A percentile compares a stretch with the other conserved stretches of the same genome.
Conservation (phyloP, 2,113 vertebrate species). For the Hipposideros armiger region DNA sequence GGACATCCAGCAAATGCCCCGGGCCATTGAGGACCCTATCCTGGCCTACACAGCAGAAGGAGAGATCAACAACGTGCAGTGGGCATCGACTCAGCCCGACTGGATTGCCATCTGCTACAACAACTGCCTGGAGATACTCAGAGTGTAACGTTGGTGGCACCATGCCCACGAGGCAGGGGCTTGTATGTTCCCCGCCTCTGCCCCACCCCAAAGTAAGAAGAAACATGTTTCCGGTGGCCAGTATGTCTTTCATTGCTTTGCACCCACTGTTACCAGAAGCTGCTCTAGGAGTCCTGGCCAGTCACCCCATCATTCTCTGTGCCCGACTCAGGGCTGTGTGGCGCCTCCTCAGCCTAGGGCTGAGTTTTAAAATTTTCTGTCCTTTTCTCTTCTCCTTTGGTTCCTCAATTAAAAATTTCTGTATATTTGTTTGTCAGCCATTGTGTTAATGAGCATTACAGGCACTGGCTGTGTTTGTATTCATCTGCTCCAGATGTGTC, state of each 20-base stretch:
- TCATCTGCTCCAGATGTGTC: slow-evolving; percentile 80
- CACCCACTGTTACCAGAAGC: slow-evolving; percentile 87
- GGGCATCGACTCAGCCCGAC: slow-evolving; percentile 99
- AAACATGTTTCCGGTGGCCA: slow-evolving; percentile 87
- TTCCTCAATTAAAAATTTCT: slow-evolving; percentile 86
- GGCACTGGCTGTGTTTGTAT: slow-evolving; percentile 65
- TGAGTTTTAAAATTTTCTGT: slow-evolving; percentile 77
- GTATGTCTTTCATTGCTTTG: slow-evolving; percentile 88
- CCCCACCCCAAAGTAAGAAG: slow-evolving; percentile 87
- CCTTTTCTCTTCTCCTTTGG: slow-evolving; percentile 69
- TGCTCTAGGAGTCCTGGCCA: slow-evolving; percentile 83
- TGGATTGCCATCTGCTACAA: slow-evolving; percentile 99
- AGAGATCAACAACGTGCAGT: slow-evolving; percentile 99
- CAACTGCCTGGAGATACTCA: slow-evolving; percentile 99
- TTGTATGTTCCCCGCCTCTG: slow-evolving; percentile 77
- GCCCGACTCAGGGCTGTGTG: slow-evolving; percentile 83
- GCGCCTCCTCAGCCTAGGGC: slow-evolving; percentile 86
- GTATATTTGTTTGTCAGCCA: slow-evolving; percentile 88
- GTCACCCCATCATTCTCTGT: slow-evolving; percentile 70
- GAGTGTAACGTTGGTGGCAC: slow-evolving; percentile 90
- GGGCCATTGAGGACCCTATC: slow-evolving; percentile 99
- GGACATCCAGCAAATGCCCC: slow-evolving; percentile 99
- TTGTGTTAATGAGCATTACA: slow-evolving; percentile 86
- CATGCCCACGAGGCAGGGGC: slow-evolving; percentile 76
- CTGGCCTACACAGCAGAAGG: slow-evolving; percentile 98